Conservation (phyloP, 2,113 vertebrate genomes). For the Leiothrix lutea region DNA sequence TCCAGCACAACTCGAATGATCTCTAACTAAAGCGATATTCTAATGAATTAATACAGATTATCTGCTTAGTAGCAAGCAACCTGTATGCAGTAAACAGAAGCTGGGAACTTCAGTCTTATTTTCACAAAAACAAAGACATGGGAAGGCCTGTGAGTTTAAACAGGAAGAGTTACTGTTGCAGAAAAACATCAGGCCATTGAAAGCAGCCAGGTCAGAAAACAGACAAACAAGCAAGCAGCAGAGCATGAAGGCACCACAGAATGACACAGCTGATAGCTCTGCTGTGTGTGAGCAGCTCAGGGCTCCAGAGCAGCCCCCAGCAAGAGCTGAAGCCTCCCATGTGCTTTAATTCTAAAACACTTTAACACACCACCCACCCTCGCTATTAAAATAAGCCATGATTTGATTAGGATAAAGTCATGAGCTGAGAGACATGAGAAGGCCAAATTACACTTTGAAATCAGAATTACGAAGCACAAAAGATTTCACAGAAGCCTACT, state of each 20-base stretch:
- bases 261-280: not conserved
- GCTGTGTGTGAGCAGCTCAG: not conserved
- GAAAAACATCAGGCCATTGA: not conserved
- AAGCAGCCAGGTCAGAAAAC: not conserved
- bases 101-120: not conserved
- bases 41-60: not conserved
- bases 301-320: not conserved
- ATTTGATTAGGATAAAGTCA: not conserved
- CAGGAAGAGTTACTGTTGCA: not conserved
- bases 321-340: not conserved
- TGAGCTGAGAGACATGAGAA: not conserved
- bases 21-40: not conserved
- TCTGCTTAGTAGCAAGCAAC: not conserved
- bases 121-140: not conserved
- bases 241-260: not conserved
- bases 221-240: not conserved
- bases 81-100: not conserved
- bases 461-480: not conserved
- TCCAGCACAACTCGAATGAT: not conserved
- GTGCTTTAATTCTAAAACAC: not conserved
- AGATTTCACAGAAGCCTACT: not conserved
- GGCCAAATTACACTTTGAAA: not conserved
- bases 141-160: not conserved
- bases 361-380: not conserved
- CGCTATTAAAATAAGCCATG: not conserved